Base-by-base conservation (phyloP, 2,113 vertebrate species). In the Leptocoma aspasia region DNA sequence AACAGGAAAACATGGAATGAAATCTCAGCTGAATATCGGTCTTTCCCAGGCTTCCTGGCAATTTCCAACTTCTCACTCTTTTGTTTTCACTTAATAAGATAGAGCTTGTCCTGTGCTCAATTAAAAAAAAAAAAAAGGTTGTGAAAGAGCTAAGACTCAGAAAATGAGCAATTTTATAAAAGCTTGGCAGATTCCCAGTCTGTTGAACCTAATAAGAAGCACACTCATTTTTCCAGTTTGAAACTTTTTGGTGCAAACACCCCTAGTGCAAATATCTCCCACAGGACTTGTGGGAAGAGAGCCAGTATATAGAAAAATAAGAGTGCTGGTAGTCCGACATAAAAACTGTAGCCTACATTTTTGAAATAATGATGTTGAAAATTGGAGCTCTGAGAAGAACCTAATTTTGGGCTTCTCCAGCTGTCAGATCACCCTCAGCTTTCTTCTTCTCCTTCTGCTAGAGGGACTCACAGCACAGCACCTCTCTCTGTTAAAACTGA, bases 1-100 rank as follows among this genome's bases (percentile, higher is more conserved):
- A 97, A 92, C 89, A 94, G 92, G 95, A 95, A 96, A 97, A 97
- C 82, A 90, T 79, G 89, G 94, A 89, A 90, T 92, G 91, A 97
- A 96, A 94, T 96, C 92, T 86, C 44, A 4, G 64, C 94, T 52
- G 80, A 91, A 57, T 79, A 78, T 84, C 8, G 3, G 73, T 73
- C 73, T 95, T 97, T 96, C 84, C 91, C 91, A 95, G 94, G 96
- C 92, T 96, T 96, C 95, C 93, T 95, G 85, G 89, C 92, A 79
- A 88, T 95, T 95, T 95, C 90, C 85, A 94, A 24, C 52, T 95
- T 90, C 90, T 87, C 76, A 41, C 73, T 92, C 89, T 72, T 71
- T 96, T 96, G 92, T 94, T 96, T 96, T 90, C 91, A 42, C 76
- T 94, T 93, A 92, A 95, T 95, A 92, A 85, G 93, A 93, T 65